phyloP scores from a whole-genome alignment of 92 coral and sea anemone genomes.

The Meandrina meandrites region DNA sequence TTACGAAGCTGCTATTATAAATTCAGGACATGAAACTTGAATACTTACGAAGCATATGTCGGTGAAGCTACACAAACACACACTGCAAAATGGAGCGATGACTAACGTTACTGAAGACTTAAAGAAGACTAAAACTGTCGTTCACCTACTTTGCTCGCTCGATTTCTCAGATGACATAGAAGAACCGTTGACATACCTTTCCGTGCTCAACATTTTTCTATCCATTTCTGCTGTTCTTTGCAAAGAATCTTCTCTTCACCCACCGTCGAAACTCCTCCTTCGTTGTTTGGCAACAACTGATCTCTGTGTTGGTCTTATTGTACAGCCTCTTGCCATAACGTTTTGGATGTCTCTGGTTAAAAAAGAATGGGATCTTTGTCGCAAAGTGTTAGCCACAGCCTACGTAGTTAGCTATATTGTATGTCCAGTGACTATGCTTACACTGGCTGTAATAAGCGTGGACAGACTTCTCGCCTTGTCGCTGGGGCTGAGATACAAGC shows the following conservation, averaged over 20 bases:
- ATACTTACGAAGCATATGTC: neutral
- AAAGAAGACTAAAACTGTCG: neutral
- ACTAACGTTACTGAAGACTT: neutral
- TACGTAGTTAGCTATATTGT: too few relatives aligned
- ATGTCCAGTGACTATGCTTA: neutral
- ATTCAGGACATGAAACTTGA: neutral
- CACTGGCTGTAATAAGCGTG: too few relatives aligned
- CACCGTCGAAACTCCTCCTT: too few relatives aligned
- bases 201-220: neutral
- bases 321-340: neutral
- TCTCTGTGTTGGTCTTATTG: neutral
- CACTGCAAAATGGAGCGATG: neutral
- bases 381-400: too few relatives aligned
- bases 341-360: too few relatives aligned
- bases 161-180: neutral
- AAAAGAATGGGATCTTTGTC: too few relatives aligned
- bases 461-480: too few relatives aligned
- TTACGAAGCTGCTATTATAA: too few relatives aligned
- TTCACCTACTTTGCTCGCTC: neutral
- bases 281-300: too few relatives aligned
- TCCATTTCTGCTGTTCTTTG: neutral
- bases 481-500: too few relatives aligned
- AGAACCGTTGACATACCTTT: neutral
- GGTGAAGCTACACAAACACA: neutral
- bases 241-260: conserved; percentile 8